Conservation (phyloP, 2,888 invertebrate species). For the Anthrax anthrax region DNA sequence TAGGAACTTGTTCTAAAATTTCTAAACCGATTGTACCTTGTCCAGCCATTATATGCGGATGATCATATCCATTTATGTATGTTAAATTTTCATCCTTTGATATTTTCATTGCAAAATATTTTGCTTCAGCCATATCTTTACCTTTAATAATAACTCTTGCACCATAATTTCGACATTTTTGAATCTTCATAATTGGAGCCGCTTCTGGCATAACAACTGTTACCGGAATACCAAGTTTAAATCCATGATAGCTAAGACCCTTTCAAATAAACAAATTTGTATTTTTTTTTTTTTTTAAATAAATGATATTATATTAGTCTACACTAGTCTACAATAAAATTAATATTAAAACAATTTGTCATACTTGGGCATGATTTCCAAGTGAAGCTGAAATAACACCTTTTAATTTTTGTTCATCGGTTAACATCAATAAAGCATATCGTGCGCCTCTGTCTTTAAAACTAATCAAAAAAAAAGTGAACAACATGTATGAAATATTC, state of each 20-base stretch:
- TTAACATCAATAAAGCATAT: constrained; percentile 63
- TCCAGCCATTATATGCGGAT: constrained; percentile 88
- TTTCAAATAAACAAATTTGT: constrained; percentile 7
- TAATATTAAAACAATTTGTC: too few species aligned
- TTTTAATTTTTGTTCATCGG: constrained; percentile 49
- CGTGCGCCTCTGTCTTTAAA: constrained; percentile 92
- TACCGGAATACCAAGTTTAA: constrained; percentile 50
- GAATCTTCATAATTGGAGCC: constrained; percentile 92
- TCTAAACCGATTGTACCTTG: constrained; percentile 91
- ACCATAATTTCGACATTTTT: constrained; percentile 69
- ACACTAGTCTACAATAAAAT: too few species aligned
- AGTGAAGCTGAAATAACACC: constrained; percentile 89
- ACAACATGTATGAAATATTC: neutral
- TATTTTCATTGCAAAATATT: constrained; percentile 59
- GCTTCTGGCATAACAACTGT: constrained; percentile 92
- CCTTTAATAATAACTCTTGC: constrained; percentile 67
- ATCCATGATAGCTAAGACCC: constrained; percentile 62
- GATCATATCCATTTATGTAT: constrained; percentile 92
- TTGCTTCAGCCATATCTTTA: constrained; percentile 71
- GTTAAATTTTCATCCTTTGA: constrained; percentile 53
- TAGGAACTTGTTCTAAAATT: constrained; percentile 76
- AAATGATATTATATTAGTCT: too few species aligned
- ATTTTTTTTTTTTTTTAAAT: too few species aligned
- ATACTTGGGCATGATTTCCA: constrained; percentile 76
- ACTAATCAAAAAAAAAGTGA: constrained; percentile 33